Percentiles rank a stretch among this genome's conserved stretches.
Conservation (phyloP, 2,888 invertebrate species). For the Cephus sareptanus region DNA sequence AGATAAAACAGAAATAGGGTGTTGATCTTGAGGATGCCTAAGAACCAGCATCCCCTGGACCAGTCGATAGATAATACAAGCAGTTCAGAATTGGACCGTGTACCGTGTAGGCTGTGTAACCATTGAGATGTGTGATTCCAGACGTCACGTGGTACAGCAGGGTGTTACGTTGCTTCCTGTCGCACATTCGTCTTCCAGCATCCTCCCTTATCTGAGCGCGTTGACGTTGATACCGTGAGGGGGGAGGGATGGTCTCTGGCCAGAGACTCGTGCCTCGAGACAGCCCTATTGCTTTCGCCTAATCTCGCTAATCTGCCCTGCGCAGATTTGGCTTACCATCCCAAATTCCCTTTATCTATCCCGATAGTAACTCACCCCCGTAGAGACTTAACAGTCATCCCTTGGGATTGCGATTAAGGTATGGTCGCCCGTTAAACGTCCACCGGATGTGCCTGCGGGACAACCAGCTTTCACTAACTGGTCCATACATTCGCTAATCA, state of each 20-base stretch:
- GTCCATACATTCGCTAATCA: not conserved
- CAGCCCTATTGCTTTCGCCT: constrained; percentile 43
- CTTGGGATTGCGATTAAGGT: not conserved
- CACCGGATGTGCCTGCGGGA: not conserved
- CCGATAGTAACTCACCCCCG: not conserved
- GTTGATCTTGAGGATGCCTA: not conserved
- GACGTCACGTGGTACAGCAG: not conserved
- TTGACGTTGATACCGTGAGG: constrained; percentile 40
- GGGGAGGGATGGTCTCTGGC: constrained; percentile 5
- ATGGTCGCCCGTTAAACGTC: constrained; percentile 2
- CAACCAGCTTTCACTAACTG: not conserved
- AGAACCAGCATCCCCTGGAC: not conserved
- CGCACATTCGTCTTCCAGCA: constrained; percentile 29
- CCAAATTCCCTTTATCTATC: constrained; percentile 44
- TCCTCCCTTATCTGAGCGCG: constrained; percentile 35
- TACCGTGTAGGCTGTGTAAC: not conserved
- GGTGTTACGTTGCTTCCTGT: not conserved
- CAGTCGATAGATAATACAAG: not conserved
- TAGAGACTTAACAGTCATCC: not conserved
- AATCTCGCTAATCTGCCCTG: constrained; percentile 53
- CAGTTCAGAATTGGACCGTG: not conserved
- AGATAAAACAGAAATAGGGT: not conserved
- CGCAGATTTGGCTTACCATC: constrained; percentile 40
- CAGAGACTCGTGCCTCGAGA: constrained; percentile 9
- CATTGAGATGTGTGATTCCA: not conserved